Percentiles rank a stretch among this genome's conserved stretches.
These are phyloP conservation scores for Hyperoplus immaculatus DNA, from an alignment of 2,797 vertebrate genomes.

Conservation along the genomic window DNA sequence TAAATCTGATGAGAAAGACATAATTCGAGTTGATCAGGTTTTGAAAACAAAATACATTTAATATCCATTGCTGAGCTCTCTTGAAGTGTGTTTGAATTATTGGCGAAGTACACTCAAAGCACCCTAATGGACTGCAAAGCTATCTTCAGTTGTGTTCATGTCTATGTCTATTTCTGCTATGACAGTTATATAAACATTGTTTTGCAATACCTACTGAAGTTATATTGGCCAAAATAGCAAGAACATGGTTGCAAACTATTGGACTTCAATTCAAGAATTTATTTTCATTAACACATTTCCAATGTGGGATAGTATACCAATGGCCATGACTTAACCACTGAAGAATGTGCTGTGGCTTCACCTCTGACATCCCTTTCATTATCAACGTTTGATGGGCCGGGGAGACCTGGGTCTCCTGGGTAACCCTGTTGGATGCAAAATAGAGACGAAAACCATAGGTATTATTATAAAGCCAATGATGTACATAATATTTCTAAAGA, in stretches of 20 bases:
- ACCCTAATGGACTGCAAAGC: background rate
- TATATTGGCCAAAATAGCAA: background rate
- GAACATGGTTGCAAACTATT: background rate
- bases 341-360: conserved; percentile 32
- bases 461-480: background rate
- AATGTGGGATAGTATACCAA: background rate
- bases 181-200: background rate
- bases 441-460: background rate
- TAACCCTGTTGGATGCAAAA: conserved; percentile 67
- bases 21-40: background rate
- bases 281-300: background rate
- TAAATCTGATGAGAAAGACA: background rate
- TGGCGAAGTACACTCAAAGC: background rate
- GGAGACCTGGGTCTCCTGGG: conserved; percentile 66
- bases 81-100: background rate
- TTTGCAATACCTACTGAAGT: background rate
- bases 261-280: background rate
- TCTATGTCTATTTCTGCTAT: too few relatives aligned
- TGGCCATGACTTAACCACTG: background rate
- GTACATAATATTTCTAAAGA: background rate
- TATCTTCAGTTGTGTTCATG: background rate
- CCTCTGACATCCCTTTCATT: conserved; percentile 62
- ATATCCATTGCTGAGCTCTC: background rate
- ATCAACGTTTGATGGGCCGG: conserved; percentile 20
- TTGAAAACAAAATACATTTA: background rate